Evolutionary conservation across 2,797 vertebrate species (phyloP), one percentile per base, ranked within the genome.

Genomic region (Leuciscus waleckii): DNA sequence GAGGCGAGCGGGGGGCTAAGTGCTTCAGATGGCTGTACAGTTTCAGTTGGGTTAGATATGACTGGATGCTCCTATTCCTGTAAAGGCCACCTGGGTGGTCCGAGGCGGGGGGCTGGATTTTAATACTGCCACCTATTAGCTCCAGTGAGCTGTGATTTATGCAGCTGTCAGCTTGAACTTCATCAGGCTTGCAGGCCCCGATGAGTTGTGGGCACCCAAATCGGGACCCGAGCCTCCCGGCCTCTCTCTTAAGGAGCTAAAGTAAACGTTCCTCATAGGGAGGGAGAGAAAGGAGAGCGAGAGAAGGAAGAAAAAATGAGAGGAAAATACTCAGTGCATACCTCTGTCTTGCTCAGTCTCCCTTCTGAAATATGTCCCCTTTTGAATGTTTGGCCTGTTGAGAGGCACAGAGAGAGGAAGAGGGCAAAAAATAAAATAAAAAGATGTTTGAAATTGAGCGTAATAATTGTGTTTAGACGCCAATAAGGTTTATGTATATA

Each of bases 91-190:
- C 92, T 98, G 97, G 98, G 98, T 99, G 98, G 98, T 98, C 97
- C 81, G 37, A 82, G 23, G 78, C 69, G 9, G 86, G 75, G 82
- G 86, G 77, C 94, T 93, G 94, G 94, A 92, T 93, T 96, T 86
- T 92, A 93, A 95, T 94, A 95, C 94, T 92, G 93, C 95, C 94
- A 96, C 95, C 96, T 97, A 97, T 98, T 97, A 97, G 95, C 92
- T 91, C 95, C 94, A 95, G 94, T 94, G 95, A 93, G 82, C 85
- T 63, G 94, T 98, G 97, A 99, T 99, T 98, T 97, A 99, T 97
- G 95, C 95, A 97, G 97, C 96, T 97, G 97, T 98, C 97, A 96
- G 93, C 94, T 94, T 92, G 90, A 95, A 95, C 97, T 96, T 97
- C 97, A 96, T 96, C 95, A 92, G 92, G 90, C 92, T 90, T 85